Percentiles rank a stretch among this genome's conserved stretches.
Evolutionary conservation across 1,140 invertebrate species (phyloP).

Genomic region (Nymphalis io): DNA sequence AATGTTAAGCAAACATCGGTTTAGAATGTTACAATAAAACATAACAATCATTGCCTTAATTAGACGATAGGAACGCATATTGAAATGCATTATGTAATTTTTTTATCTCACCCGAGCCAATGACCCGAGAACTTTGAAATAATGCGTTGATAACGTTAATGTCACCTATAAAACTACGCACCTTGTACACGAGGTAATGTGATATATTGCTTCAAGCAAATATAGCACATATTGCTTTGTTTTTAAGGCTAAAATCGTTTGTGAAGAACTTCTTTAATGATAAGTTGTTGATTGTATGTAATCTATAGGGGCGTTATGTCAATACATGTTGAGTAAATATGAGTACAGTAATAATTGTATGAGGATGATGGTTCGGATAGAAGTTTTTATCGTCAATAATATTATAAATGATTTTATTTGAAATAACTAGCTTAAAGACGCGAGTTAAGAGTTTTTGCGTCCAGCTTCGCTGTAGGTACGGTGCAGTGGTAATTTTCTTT

Average conservation of each 20-base stretch:
- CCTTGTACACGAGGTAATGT: background rate
- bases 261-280: background rate
- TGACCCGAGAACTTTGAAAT: slow-evolving; percentile 2
- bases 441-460: no score
- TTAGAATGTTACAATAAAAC: no score
- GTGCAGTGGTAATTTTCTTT: no score
- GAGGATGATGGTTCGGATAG: background rate
- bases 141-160: slow-evolving; percentile 11
- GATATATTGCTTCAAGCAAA: background rate
- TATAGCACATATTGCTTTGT: background rate
- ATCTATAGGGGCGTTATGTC: slow-evolving; percentile 7
- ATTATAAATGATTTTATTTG: no score
- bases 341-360: slow-evolving; percentile 1
- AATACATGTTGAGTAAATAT: slow-evolving; percentile 11
- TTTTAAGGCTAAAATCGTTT: background rate
- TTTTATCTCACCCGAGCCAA: slow-evolving; percentile 9
- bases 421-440: no score
- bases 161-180: slow-evolving; percentile 11
- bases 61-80: background rate
- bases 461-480: no score
- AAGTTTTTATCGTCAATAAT: background rate
- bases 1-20: no score
- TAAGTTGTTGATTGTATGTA: background rate
- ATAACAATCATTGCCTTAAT: background rate
- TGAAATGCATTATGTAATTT: slow-evolving; percentile 7